Base-by-base conservation (phyloP, 2,113 vertebrate genomes). In the Puffinus mauretanicus region DNA sequence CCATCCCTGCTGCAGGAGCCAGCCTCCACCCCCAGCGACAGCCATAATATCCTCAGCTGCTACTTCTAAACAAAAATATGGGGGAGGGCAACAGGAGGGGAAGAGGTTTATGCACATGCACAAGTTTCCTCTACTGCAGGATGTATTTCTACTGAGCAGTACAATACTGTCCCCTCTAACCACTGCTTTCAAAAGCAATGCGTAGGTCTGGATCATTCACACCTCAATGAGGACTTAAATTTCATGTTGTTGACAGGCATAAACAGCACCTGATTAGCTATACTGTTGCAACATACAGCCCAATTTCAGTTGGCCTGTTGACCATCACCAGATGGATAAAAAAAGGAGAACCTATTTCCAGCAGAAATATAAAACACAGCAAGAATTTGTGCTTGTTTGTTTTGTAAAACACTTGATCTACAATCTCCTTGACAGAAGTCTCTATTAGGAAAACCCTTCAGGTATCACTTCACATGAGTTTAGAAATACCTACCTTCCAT, bases 1-100 rank as follows among this genome's bases (percentile, higher is more conserved):
- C 76, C 5, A 2, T 13, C 77, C 61, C 49, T 44, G 30, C 61
- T 4, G 30, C 61, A 51, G n/a, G 44, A 78, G n/a, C 21, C n/a
- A 19, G 34, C 34, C 13, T 36, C 25, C 14, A 7, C 29, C 20
- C 6, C 0, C 49, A 17, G 19, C 3, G 1, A 16, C 27, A 47
- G 73, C 34, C 34, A 15, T 11, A 29, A 25, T 19, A 15, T 10
- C 17, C 36, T 46, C 40, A 36, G 32, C 40, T 67, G 40, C 78
- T 67, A 5, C 40, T 55, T 55, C 32, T 36, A 25, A 67, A 30
- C 26, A 30, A 67, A 81, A 57, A 36, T n/a, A 15, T 3, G 9
- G 18, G 15, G 32, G 8, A 22, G 8, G 38, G 30, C 49, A 55
- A 19, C 11, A 13, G 19, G 26, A 30, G 13, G 8, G 11, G 12